Evolutionary conservation across 2,888 invertebrate species (phyloP).

Genomic region (Tineola bisselliella): DNA sequence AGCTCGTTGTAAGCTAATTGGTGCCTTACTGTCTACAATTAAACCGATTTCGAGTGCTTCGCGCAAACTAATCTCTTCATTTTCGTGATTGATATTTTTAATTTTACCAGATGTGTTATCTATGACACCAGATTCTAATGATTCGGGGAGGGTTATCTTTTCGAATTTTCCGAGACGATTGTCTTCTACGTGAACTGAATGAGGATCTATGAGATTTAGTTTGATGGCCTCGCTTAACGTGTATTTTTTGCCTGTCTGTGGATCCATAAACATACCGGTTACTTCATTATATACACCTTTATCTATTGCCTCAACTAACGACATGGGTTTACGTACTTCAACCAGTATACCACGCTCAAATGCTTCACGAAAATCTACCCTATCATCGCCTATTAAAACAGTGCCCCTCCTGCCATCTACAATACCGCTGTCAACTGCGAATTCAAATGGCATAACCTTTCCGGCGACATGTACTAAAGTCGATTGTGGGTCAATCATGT

Average conservation of each 20-base stretch:
- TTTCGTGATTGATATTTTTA: constrained; percentile 73
- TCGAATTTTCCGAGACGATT: constrained; percentile 79
- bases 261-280: constrained; percentile 85
- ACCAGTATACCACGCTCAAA: constrained; percentile 84
- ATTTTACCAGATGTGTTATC: constrained; percentile 77
- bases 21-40: constrained; percentile 81
- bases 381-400: constrained; percentile 70
- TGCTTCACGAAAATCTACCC: constrained; percentile 83
- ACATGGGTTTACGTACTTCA: constrained; percentile 83
- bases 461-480: constrained; percentile 87
- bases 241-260: constrained; percentile 79
- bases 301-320: constrained; percentile 81
- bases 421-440: constrained; percentile 80
- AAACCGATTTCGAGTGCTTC: constrained; percentile 84
- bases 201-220: constrained; percentile 81
- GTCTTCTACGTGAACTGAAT: constrained; percentile 85
- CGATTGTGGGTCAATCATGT: constrained; percentile 84
- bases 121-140: constrained; percentile 78
- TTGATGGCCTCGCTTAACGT: constrained; percentile 86
- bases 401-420: constrained; percentile 80
- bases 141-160: constrained; percentile 80
- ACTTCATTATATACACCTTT: constrained; percentile 83
- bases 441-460: constrained; percentile 82
- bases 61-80: constrained; percentile 74
- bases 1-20: constrained; percentile 84